A percentile compares a stretch with the other conserved stretches of the same genome.
Evolutionary conservation across 2,888 invertebrate genomes (phyloP).

Genomic region (Rosalia funebris): DNA sequence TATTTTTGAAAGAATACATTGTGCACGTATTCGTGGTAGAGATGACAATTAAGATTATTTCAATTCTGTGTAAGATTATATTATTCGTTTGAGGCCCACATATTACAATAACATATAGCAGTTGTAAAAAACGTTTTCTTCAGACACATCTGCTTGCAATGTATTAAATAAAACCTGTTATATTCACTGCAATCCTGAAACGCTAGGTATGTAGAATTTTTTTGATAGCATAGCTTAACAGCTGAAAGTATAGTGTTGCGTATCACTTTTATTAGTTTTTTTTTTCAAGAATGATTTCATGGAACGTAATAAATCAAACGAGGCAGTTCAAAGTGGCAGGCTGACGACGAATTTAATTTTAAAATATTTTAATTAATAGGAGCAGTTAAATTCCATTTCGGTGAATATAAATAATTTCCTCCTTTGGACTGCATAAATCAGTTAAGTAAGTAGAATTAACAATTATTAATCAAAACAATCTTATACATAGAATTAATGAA

Average conservation of each 20-base stretch:
- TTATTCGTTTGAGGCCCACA: conserved; percentile 4
- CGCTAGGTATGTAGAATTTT: neutral
- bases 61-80: neutral
- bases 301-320: neutral
- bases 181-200: conserved; percentile 8
- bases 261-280: conserved; percentile 9
- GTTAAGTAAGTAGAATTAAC: no score
- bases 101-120: conserved; percentile 1
- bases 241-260: conserved; percentile 5
- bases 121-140: conserved; percentile 6
- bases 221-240: neutral
- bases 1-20: neutral
- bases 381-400: no score
- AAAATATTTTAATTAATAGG: no score
- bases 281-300: neutral
- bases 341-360: no score
- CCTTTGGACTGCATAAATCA: no score
- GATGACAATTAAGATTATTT: conserved; percentile 28
- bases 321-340: no score
- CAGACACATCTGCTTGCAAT: conserved; percentile 7
- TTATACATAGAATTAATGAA: no score
- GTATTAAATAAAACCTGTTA: conserved; percentile 18
- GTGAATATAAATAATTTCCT: no score
- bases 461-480: no score
- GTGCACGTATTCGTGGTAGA: neutral